Percentiles rank a stretch among this genome's conserved stretches.
phyloP scores from a whole-genome alignment of 1,140 invertebrate species.

The Ceratoteleas bidentatus region DNA sequence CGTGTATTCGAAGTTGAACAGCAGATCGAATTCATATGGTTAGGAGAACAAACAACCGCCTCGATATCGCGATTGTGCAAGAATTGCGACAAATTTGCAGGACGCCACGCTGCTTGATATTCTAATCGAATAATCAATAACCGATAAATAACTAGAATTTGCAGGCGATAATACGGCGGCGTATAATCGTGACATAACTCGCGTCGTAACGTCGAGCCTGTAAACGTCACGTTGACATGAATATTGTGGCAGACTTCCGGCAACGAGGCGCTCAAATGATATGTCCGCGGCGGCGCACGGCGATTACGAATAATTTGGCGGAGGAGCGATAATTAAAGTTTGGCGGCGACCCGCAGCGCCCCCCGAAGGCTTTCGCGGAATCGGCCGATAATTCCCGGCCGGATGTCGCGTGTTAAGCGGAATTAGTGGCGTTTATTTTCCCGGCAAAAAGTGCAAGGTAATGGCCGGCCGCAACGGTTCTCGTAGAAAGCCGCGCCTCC shows the following conservation, averaged over 20 bases:
- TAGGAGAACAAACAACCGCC: no score
- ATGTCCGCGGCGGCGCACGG: conserved; percentile 19
- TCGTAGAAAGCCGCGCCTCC: conserved; percentile 37
- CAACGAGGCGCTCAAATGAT: conserved; percentile 44
- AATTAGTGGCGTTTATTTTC: conserved; percentile 62
- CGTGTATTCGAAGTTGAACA: no score
- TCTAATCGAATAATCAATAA: conserved; percentile 10
- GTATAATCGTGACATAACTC: conserved; percentile 31
- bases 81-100: no score
- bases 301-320: conserved; percentile 42
- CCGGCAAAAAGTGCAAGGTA: conserved; percentile 52
- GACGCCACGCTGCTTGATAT: conserved; percentile 5
- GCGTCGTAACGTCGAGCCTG: conserved; percentile 16
- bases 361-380: conserved; percentile 47
- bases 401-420: conserved; percentile 63
- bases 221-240: conserved; percentile 44
- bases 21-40: no score
- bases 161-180: conserved; percentile 20
- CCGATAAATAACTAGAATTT: conserved; percentile 13
- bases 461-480: conserved; percentile 43
- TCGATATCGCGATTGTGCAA: no score
- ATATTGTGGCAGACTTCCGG: conserved; percentile 41
- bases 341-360: conserved; percentile 37
- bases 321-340: conserved; percentile 53
- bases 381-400: conserved; percentile 44